Conservation (phyloP, 2,797 vertebrate genomes). For the Clarias laeviceps region DNA sequence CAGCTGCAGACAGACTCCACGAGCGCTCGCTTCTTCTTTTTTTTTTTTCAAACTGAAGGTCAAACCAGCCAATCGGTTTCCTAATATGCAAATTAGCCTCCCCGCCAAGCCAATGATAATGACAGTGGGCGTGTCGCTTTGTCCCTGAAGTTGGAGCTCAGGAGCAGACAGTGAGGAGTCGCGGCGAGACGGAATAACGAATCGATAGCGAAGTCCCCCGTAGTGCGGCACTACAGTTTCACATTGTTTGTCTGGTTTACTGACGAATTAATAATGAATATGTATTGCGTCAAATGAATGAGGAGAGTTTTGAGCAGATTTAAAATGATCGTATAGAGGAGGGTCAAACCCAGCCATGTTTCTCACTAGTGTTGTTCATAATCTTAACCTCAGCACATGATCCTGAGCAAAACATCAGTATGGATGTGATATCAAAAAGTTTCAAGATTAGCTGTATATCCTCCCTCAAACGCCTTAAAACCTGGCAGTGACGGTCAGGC, state of each 20-base stretch:
- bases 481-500: too few relatives aligned
- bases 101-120: conserved; percentile 40
- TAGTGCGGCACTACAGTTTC: conserved; percentile 50
- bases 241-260: not conserved
- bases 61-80: conserved; percentile 47
- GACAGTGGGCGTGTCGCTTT: conserved; percentile 38
- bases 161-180: conserved; percentile 37
- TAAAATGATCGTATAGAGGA: not conserved
- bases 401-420: not conserved
- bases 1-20: conserved; percentile 42
- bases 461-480: too few relatives aligned
- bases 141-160: conserved; percentile 56
- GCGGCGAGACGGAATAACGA: conserved; percentile 43
- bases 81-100: conserved; percentile 46
- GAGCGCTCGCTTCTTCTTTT: not conserved
- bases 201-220: conserved; percentile 11
- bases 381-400: not conserved
- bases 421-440: not conserved
- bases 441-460: too few relatives aligned
- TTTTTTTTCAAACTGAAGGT: conserved; percentile 38
- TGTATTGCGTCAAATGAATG: not conserved
- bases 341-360: not conserved
- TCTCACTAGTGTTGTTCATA: not conserved
- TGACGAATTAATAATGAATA: not conserved
- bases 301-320: not conserved